phyloP scores from a whole-genome alignment of 2,797 vertebrate genomes.

The Acridotheres tristis region DNA sequence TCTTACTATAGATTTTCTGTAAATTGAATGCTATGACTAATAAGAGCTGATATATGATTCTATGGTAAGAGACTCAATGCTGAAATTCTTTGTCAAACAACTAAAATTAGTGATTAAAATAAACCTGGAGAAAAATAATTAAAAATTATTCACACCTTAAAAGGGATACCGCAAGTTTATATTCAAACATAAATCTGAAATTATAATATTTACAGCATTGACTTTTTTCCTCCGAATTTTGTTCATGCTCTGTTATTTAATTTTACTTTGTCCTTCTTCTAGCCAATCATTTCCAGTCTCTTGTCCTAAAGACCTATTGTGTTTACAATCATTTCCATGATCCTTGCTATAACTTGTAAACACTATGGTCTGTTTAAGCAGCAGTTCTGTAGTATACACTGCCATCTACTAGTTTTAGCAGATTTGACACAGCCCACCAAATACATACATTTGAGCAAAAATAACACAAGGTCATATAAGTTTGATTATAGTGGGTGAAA shows the following conservation, averaged over 20 bases:
- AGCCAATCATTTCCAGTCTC: neutral
- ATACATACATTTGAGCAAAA: neutral
- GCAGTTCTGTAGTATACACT: neutral
- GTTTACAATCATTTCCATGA: neutral
- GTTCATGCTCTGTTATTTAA: neutral
- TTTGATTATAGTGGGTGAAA: neutral
- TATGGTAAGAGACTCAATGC: neutral
- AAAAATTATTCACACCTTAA: neutral
- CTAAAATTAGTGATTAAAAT: neutral
- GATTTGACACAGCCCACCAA: neutral
- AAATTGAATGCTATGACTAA: neutral
- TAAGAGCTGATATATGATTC: neutral
- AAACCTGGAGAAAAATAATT: neutral
- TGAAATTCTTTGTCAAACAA: neutral
- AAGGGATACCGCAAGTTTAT: neutral
- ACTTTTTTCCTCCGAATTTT: fast-evolving
- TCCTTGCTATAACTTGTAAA: neutral
- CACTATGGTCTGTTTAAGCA: neutral
- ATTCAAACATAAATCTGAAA: neutral
- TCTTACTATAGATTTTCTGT: neutral
- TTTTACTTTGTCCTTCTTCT: neutral
- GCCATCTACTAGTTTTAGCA: neutral
- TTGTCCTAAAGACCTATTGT: neutral
- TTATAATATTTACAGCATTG: neutral
- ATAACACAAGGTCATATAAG: neutral